Conservation (phyloP, 2,888 invertebrate species). For the Dorcus parallelipipedus region DNA sequence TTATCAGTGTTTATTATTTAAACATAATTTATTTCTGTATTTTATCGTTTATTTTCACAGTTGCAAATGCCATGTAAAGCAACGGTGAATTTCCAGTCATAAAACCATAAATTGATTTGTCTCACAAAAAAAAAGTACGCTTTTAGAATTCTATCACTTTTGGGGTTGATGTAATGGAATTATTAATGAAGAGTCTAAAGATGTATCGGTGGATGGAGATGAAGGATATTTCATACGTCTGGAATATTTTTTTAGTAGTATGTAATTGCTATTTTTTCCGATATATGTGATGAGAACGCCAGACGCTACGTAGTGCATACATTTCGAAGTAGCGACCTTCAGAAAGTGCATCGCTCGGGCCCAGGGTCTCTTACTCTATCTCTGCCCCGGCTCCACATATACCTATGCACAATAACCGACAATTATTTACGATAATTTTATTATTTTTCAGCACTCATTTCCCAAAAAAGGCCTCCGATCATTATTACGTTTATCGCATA, state of each 20-base stretch:
- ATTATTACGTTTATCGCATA: neutral
- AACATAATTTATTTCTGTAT: neutral
- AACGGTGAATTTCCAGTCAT: too few relatives aligned
- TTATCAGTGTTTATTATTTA: neutral
- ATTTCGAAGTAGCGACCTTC: slow-evolving; percentile 46
- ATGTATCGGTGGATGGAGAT: too few relatives aligned
- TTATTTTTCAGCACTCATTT: neutral
- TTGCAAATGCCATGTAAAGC: too few relatives aligned
- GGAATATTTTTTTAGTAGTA: neutral
- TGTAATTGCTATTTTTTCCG: slow-evolving; percentile 13
- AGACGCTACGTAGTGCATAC: slow-evolving; percentile 37
- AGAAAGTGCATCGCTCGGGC: slow-evolving; percentile 49
- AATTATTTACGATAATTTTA: slow-evolving; percentile 1
- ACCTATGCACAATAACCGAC: neutral
- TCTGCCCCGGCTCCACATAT: slow-evolving; percentile 11
- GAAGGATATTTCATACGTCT: too few relatives aligned
- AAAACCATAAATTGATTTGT: too few relatives aligned
- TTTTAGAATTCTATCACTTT: too few relatives aligned
- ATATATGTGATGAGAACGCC: slow-evolving; percentile 10
- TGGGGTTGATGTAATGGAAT: too few relatives aligned
- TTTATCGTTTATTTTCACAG: neutral
- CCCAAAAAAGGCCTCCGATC: neutral
- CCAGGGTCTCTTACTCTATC: slow-evolving; percentile 40
- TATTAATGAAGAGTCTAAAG: too few relatives aligned
- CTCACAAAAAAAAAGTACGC: too few relatives aligned